Base-by-base conservation (phyloP, 2,797 vertebrate genomes). In the Calcarius lapponicus region DNA sequence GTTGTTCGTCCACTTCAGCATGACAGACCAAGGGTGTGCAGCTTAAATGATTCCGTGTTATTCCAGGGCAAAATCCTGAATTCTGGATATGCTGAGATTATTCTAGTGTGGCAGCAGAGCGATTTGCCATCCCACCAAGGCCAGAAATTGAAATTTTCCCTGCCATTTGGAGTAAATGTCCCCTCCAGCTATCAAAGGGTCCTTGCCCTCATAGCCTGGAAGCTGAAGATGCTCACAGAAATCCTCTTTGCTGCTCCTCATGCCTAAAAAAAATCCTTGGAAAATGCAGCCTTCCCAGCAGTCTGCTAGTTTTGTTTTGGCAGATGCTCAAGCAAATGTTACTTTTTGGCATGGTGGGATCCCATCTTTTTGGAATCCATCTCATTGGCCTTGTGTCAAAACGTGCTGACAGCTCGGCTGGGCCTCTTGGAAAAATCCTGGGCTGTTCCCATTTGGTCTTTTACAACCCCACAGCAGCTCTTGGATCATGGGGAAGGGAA, bases 271-370 rank as follows among this genome's bases (percentile, higher is more conserved):
- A 50, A 64, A 18, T 8, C 12, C 31, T 36, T 60, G 42, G 58
- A 89, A 82, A 80, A 89, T 2, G 48, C 40, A 85, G 57, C 61
- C 65, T 89, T 91, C 69, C 45, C 36, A 73, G 71, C 91, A 94
- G 87, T 67, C 89, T 92, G 67, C 54, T 93, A 92, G 84, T 25
- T 96, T 74, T 87, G 53, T 87, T 91, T 60, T 87, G 89, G 91
- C 95, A 96, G 94, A 70, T 95, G 89, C 86, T 93, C 73, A 81
- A 60, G 67, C 88, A 93, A 94, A 97, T 93, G 90, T 84, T 92
- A 26, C 17, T 6, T 66, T 91, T 65, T 92, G 91, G 79, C 91
- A 58, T 29, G 48, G 86, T 66, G 79, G 69, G 51, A 64, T 85
- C 88, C 69, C 51, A 60, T 80, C 71, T 75, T 80, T 74, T 89